Conservation (phyloP, 1,140 invertebrate genomes). For the Charaxes varanes region DNA sequence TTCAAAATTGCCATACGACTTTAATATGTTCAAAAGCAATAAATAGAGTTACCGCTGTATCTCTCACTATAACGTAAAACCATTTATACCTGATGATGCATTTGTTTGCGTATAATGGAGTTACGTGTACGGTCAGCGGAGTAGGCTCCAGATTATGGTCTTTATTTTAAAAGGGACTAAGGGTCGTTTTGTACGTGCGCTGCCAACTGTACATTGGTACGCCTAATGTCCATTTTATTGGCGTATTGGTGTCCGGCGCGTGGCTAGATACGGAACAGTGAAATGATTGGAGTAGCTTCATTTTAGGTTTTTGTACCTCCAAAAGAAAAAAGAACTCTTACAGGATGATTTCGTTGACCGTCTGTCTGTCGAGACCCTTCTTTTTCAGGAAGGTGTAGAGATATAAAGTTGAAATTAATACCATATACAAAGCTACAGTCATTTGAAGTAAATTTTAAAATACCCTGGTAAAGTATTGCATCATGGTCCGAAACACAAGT, state of each 20-base stretch:
- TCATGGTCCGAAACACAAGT: too few relatives aligned
- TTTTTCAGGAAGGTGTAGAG: too few relatives aligned
- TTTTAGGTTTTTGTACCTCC: too few relatives aligned
- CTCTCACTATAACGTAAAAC: conserved; percentile 1
- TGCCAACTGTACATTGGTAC: conserved; percentile 13
- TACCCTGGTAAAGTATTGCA: too few relatives aligned
- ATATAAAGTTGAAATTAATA: too few relatives aligned
- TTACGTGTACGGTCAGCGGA: conserved; percentile 1
- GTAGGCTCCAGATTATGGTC: not conserved
- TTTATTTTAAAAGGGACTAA: conserved; percentile 1
- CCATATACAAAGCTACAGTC: too few relatives aligned
- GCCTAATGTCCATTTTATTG: conserved; percentile 49
- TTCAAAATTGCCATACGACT: too few relatives aligned
- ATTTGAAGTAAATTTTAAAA: too few relatives aligned
- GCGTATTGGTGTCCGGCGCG: conserved; percentile 42
- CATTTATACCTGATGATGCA: conserved; percentile 9
- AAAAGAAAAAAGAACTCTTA: too few relatives aligned
- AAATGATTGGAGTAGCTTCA: conserved; percentile 14
- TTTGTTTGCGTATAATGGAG: conserved; percentile 14
- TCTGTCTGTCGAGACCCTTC: too few relatives aligned
- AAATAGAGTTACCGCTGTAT: not conserved
- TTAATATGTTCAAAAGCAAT: too few relatives aligned
- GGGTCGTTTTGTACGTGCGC: conserved; percentile 1
- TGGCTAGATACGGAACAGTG: conserved; percentile 19
- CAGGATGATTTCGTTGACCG: too few relatives aligned